Base-by-base conservation (phyloP, 92 coral and sea anemone genomes). In the Anthopleura xanthogrammica region DNA sequence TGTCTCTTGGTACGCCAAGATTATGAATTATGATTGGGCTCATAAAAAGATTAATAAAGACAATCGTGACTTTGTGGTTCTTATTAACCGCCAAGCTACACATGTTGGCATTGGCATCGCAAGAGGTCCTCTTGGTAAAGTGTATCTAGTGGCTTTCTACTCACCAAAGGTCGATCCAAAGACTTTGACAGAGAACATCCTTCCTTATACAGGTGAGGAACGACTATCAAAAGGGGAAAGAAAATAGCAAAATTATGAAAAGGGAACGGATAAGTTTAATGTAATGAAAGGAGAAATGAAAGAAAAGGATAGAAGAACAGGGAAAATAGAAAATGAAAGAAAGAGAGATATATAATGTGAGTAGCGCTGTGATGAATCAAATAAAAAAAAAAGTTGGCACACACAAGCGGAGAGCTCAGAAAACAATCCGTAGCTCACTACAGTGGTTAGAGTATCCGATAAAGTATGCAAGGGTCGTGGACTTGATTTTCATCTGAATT, bases 21-120 rank as follows among this genome's bases (percentile, higher is more conserved):
- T 82, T 60, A 87, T 87, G 92, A 80, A 90, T 78, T 91, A 87
- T 73, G 93, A 94, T 50, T 94, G 98, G 98, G 93, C 95, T 36
- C 72, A 58, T 1, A 92, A 91, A 11, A 83, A 91, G 52, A 75
- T 86, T 10, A 87, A 83, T 17, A 80, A 86, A 41, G 89, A 85
- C 52, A 90, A 91, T 50, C 16, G 79, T 42, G 90, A 88, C 54
- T 94, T 91, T 70, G 90, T 90, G 23, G 86, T 88, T 36, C 78
- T 94, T 42, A 80, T 91, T 54, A 89, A 90, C 88, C 87, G 88
- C 19, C 82, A 83, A 40, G 85, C 91, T 77, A 88, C 81, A 43
- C 81, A 89, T 60, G 95, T 83, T 5, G 98, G 98, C 2, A 83
- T 91, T 43, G 98, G 95, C 54, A 43, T 91, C 54, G 54, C 86